These are phyloP conservation scores for Somateria mollissima DNA, from an alignment of 2,797 vertebrate species.

Conservation along the genomic window DNA sequence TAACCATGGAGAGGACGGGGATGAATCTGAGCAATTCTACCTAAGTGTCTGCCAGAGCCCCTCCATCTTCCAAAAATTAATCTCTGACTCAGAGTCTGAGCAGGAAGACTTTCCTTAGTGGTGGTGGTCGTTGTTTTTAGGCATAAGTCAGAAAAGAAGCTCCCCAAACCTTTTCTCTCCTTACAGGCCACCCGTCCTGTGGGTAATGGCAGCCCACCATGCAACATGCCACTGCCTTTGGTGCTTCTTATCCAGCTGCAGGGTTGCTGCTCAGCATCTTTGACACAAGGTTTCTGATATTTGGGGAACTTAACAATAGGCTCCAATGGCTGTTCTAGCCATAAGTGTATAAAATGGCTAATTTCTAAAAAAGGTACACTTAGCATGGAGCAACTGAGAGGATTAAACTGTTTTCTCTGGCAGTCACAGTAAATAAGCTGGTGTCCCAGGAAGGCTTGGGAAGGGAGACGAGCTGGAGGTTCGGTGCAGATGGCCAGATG, in stretches of 20 bases:
- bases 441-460: background rate
- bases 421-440: background rate
- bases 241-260: background rate
- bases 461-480: background rate
- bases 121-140: background rate
- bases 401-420: background rate
- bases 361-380: background rate
- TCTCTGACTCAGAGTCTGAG: background rate
- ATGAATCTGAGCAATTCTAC: background rate
- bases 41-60: background rate
- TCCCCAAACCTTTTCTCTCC: background rate
- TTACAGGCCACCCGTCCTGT: too few species aligned
- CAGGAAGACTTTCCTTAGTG: background rate
- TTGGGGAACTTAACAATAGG: background rate
- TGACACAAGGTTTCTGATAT: background rate
- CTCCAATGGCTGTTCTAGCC: background rate
- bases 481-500: accelerated
- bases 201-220: too few species aligned
- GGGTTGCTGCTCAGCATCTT: background rate
- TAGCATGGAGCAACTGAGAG: background rate
- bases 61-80: background rate
- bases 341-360: background rate
- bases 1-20: background rate
- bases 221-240: too few species aligned
- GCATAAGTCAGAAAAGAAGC: background rate